Percentiles rank a stretch among this genome's conserved stretches.
These are phyloP conservation scores for Coecobrya sp. DNA, from an alignment of 2,888 invertebrate species.

Conservation along the genomic window DNA sequence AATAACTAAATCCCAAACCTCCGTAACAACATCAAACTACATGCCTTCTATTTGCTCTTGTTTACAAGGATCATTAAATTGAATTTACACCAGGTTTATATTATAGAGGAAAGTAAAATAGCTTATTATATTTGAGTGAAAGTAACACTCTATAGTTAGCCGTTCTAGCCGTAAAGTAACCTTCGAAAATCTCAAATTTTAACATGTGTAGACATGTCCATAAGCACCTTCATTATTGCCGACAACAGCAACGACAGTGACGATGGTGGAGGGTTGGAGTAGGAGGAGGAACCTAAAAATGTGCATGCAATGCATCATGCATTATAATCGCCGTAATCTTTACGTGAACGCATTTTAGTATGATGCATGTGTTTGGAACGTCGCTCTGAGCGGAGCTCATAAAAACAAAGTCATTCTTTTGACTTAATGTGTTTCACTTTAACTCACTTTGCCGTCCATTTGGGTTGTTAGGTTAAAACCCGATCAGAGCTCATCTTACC, in stretches of 20 bases:
- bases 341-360: neutral
- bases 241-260: slow-evolving; percentile 4
- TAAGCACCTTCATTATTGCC: slow-evolving; percentile 50
- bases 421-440: slow-evolving; percentile 44
- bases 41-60: neutral
- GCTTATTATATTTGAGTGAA: neutral
- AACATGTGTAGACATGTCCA: slow-evolving; percentile 55
- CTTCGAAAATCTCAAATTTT: slow-evolving; percentile 10
- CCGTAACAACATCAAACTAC: slow-evolving; percentile 41
- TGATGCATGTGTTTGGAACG: slow-evolving; percentile 61
- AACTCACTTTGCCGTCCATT: slow-evolving; percentile 33
- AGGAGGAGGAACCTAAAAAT: slow-evolving; percentile 58
- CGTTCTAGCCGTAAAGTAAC: neutral
- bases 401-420: slow-evolving; percentile 55
- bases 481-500: slow-evolving; percentile 52
- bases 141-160: neutral
- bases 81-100: neutral
- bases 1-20: slow-evolving; percentile 43
- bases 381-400: slow-evolving; percentile 54
- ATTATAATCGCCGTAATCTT: slow-evolving; percentile 10
- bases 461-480: slow-evolving; percentile 60
- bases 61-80: too few relatives aligned
- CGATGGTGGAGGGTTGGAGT: slow-evolving; percentile 40
- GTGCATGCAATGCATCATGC: slow-evolving; percentile 60
- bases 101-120: neutral